Conservation (phyloP, 2,797 vertebrate species). For the Huso huso region DNA sequence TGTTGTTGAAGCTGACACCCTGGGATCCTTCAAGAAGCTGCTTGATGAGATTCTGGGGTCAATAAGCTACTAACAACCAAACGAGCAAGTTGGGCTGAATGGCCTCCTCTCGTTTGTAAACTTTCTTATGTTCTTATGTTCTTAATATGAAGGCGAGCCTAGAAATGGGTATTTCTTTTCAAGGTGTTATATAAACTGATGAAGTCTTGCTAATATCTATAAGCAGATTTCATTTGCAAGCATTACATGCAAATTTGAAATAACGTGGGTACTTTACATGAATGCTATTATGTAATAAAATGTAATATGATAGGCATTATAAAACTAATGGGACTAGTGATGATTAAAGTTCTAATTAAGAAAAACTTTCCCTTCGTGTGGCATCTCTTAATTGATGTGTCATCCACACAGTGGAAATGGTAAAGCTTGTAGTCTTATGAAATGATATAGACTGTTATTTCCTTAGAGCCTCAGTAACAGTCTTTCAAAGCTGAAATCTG, state of each 20-base stretch:
- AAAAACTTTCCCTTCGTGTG: slow-evolving; percentile 18
- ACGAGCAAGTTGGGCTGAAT: no score
- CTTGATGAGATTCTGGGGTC: no score
- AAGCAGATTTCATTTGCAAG: slow-evolving; percentile 26
- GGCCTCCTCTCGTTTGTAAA: no score
- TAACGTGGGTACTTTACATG: slow-evolving; percentile 18
- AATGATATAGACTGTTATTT: slow-evolving; percentile 17
- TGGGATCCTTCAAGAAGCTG: no score
- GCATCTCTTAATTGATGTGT: slow-evolving; percentile 24
- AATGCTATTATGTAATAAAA: slow-evolving; percentile 26
- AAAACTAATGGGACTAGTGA: slow-evolving; percentile 16
- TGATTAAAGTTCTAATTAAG: slow-evolving; percentile 21
- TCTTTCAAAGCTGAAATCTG: background rate
- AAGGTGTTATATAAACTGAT: no score
- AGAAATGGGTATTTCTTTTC: no score
- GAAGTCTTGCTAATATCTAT: slow-evolving; percentile 1
- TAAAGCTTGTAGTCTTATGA: slow-evolving; percentile 12
- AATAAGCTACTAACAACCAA: no score
- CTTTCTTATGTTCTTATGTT: no score
- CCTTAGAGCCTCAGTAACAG: slow-evolving; percentile 20
- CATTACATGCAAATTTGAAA: slow-evolving; percentile 15
- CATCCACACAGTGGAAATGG: slow-evolving; percentile 6
- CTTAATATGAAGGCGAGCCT: no score
- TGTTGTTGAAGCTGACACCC: no score
- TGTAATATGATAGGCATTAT: slow-evolving; percentile 7